Evolutionary conservation across 2,797 vertebrate genomes (phyloP).

Genomic region (Nannoperca obscura): DNA sequence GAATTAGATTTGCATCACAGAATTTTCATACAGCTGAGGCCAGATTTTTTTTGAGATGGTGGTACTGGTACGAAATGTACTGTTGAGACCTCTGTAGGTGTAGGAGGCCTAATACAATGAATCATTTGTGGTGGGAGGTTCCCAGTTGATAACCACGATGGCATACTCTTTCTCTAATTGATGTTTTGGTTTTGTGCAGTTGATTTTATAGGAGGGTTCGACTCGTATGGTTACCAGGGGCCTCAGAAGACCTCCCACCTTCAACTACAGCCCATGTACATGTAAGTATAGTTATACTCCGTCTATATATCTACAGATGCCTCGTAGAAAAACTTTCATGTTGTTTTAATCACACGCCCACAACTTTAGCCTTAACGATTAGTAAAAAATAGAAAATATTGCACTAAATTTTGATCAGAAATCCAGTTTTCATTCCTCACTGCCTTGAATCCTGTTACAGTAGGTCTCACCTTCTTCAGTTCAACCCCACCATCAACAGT

Average conservation of each 20-base stretch:
- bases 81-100: constrained; percentile 46
- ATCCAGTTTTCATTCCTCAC: background rate
- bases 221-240: constrained; percentile 98
- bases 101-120: constrained; percentile 42
- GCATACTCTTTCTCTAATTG: constrained; percentile 51
- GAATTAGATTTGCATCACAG: constrained; percentile 42
- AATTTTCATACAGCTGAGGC: constrained; percentile 23
- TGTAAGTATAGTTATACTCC: constrained; percentile 85
- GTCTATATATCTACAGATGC: background rate
- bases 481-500: background rate
- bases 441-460: no score
- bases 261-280: constrained; percentile 99
- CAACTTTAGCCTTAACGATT: background rate
- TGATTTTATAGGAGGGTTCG: constrained; percentile 99
- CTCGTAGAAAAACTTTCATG: background rate
- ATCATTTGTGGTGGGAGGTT: constrained; percentile 52
- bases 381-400: background rate
- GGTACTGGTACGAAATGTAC: constrained; percentile 27
- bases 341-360: background rate
- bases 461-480: background rate
- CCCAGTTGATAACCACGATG: constrained; percentile 23
- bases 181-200: constrained; percentile 84
- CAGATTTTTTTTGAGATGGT: constrained; percentile 12
- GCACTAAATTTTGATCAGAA: background rate
- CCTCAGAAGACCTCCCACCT: constrained; percentile 99